Conservation (phyloP, 2,797 vertebrate genomes). For the Protosalanx chinensis region DNA sequence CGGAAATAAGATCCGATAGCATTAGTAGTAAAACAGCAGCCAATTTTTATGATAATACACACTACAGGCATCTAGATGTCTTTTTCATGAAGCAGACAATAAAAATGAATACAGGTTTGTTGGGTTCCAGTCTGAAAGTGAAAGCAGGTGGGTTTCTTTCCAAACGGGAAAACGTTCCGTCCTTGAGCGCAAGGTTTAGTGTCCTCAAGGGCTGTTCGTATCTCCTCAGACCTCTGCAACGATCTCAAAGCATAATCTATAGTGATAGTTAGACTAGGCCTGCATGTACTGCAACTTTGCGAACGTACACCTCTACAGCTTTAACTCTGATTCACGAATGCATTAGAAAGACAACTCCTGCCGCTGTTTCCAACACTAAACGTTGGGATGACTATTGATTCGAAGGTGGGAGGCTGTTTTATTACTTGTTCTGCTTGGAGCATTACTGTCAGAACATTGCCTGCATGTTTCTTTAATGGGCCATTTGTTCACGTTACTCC, state of each 20-base stretch:
- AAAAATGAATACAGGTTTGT: no score
- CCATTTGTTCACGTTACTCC: background rate
- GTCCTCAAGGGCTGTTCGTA: background rate
- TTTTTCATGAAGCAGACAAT: no score
- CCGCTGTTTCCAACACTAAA: slow-evolving; percentile 2
- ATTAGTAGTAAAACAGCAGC: no score
- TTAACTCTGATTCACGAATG: slow-evolving; percentile 31
- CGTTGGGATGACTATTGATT: slow-evolving; percentile 24
- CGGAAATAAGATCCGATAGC: no score
- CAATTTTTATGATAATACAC: no score
- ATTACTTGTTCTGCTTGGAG: background rate
- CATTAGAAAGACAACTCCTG: slow-evolving; percentile 27
- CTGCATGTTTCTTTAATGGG: background rate
- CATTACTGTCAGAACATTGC: slow-evolving; percentile 6
- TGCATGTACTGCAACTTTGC: slow-evolving; percentile 15
- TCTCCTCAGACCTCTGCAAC: background rate
- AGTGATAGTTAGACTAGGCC: slow-evolving; percentile 20
- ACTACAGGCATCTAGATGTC: no score
- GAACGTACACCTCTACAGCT: slow-evolving; percentile 24
- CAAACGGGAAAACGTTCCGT: no score
- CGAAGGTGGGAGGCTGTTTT: background rate
- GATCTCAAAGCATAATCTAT: slow-evolving; percentile 1
- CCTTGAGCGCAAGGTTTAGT: background rate
- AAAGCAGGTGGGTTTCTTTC: no score
- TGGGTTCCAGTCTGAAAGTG: no score